Conservation (phyloP, 2,113 vertebrate genomes). For the Halcyon malimbica region DNA sequence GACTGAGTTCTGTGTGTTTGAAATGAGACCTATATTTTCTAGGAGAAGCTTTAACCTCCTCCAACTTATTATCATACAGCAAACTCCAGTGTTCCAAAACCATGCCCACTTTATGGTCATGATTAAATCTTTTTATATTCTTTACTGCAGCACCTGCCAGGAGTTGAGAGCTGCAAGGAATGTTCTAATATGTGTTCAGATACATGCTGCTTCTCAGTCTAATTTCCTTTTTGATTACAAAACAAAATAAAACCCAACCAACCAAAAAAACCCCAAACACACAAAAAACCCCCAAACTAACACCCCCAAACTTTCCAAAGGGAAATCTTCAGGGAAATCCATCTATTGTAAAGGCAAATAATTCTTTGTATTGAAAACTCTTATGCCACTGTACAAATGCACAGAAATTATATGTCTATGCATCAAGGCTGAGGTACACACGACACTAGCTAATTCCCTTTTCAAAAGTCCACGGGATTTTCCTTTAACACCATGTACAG, state of each 20-base stretch:
- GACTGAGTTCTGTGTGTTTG: not conserved
- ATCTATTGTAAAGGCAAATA: not conserved
- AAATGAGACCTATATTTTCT: not conserved
- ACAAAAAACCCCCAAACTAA: no score
- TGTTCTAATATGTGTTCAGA: not conserved
- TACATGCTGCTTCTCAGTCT: not conserved
- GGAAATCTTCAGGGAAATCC: not conserved
- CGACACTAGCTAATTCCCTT: not conserved
- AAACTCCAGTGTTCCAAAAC: not conserved
- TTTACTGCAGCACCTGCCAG: not conserved
- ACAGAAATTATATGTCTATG: not conserved
- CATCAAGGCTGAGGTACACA: not conserved
- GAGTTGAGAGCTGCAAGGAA: not conserved
- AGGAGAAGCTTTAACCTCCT: not conserved
- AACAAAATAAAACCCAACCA: not conserved
- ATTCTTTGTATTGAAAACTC: not conserved
- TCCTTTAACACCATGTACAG: constrained; percentile 30
- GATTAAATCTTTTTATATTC: not conserved
- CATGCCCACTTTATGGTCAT: not conserved
- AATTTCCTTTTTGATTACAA: not conserved
- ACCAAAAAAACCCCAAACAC: no score
- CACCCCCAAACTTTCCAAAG: not conserved
- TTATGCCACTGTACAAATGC: not conserved
- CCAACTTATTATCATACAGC: not conserved
- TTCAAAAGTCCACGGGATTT: not conserved